Percentiles rank a stretch among this genome's conserved stretches.
Evolutionary conservation across 2,797 vertebrate species (phyloP).

Genomic region (Platalea minor): DNA sequence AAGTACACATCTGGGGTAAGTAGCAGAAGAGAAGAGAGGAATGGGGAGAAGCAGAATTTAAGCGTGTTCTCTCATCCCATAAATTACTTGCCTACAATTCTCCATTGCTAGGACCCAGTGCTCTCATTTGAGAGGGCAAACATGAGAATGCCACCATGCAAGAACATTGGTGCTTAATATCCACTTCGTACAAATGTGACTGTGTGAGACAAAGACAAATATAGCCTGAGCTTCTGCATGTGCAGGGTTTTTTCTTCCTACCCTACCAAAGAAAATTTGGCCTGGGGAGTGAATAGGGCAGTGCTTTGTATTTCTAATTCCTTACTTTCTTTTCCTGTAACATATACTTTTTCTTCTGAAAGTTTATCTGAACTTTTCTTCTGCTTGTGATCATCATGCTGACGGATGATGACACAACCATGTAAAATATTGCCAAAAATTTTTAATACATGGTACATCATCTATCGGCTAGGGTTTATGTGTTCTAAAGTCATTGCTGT

Average conservation of each 20-base stretch:
- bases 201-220: neutral
- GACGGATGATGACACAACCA: neutral
- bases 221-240: neutral
- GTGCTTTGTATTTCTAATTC: neutral
- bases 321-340: neutral
- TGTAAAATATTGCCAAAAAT: neutral
- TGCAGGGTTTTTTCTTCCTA: neutral
- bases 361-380: neutral
- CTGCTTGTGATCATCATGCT: neutral
- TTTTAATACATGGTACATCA: neutral
- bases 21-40: neutral
- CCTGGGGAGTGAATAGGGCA: neutral
- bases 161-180: neutral
- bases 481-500: slow-evolving; percentile 3
- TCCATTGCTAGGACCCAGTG: neutral
- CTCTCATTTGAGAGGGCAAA: neutral
- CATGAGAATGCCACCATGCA: rapidly evolving
- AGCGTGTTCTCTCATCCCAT: neutral
- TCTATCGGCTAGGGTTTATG: neutral
- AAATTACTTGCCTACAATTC: neutral
- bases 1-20: neutral
- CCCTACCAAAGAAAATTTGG: neutral
- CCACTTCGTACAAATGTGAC: neutral
- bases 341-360: neutral
- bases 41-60: neutral